Conservation (phyloP, 1,140 invertebrate species). For the Apis laboriosa region DNA sequence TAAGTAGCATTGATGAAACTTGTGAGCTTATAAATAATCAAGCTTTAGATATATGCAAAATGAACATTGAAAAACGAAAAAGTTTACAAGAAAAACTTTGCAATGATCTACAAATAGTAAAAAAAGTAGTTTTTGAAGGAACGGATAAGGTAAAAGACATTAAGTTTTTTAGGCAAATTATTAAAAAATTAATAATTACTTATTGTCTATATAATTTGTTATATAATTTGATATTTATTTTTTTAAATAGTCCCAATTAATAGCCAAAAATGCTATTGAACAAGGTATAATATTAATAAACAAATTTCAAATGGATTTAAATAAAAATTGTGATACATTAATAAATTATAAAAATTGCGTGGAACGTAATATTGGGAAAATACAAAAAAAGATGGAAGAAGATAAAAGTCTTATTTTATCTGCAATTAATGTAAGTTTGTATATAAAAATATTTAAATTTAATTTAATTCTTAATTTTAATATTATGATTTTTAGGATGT, state of each 20-base stretch:
- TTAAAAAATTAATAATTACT: background rate
- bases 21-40: slow-evolving; percentile 59
- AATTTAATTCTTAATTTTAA: background rate
- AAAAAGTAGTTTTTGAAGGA: slow-evolving; percentile 57
- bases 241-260: slow-evolving; percentile 31
- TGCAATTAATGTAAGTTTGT: slow-evolving; percentile 41
- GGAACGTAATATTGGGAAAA: slow-evolving; percentile 55
- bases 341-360: slow-evolving; percentile 60
- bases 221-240: background rate
- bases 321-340: slow-evolving; percentile 61
- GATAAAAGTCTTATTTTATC: slow-evolving; percentile 51
- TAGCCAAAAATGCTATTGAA: slow-evolving; percentile 56
- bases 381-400: slow-evolving; percentile 63
- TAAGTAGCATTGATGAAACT: slow-evolving; percentile 57
- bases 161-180: background rate
- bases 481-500: slow-evolving; percentile 60
- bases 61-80: slow-evolving; percentile 53
- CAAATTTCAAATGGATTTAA: slow-evolving; percentile 69
- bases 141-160: slow-evolving; percentile 67
- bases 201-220: background rate
- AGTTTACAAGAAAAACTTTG: slow-evolving; percentile 63
- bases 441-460: background rate
- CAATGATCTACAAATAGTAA: slow-evolving; percentile 58
- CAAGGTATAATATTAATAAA: slow-evolving; percentile 61
- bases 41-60: slow-evolving; percentile 34